Conservation (phyloP, 2,888 invertebrate genomes). For the Luffia ferchaultella region DNA sequence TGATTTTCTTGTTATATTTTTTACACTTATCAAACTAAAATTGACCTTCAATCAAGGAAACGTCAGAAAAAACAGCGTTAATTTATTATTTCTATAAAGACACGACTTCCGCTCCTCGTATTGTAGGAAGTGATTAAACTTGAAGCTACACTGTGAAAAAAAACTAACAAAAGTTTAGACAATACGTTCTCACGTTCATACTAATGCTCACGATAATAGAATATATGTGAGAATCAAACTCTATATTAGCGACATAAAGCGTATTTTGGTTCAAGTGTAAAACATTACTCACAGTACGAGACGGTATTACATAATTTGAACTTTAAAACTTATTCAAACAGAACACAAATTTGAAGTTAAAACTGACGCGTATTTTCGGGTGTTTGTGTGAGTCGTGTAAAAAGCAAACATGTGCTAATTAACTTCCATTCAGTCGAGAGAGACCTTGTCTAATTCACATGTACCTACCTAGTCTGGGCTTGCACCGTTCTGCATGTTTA, state of each 20-base stretch:
- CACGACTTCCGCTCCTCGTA: constrained; percentile 59
- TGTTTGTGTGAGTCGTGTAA: constrained; percentile 35
- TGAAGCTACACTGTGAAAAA: constrained; percentile 38
- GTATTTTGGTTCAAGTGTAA: background rate
- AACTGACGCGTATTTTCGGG: constrained; percentile 6
- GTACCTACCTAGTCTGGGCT: background rate
- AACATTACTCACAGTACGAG: background rate
- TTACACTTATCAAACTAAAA: constrained; percentile 32
- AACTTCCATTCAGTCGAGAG: constrained; percentile 47
- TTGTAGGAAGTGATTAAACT: constrained; percentile 61
- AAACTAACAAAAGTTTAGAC: constrained; percentile 36
- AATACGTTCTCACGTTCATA: constrained; percentile 36
- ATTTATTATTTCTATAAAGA: constrained; percentile 54
- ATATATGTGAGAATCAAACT: background rate
- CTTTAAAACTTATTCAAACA: background rate
- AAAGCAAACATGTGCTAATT: constrained; percentile 54
- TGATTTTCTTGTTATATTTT: too few relatives aligned
- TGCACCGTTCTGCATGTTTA: background rate
- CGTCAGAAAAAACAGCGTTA: constrained; percentile 32
- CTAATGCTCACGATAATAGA: constrained; percentile 26
- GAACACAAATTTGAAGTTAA: background rate
- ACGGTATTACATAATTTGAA: background rate
- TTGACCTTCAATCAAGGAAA: constrained; percentile 55
- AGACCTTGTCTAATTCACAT: constrained; percentile 3
- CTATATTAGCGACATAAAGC: background rate